A percentile compares a stretch with the other conserved stretches of the same genome.
These are phyloP conservation scores for Platycheirus rosarum DNA, from an alignment of 2,888 invertebrate species.

Conservation along the genomic window DNA sequence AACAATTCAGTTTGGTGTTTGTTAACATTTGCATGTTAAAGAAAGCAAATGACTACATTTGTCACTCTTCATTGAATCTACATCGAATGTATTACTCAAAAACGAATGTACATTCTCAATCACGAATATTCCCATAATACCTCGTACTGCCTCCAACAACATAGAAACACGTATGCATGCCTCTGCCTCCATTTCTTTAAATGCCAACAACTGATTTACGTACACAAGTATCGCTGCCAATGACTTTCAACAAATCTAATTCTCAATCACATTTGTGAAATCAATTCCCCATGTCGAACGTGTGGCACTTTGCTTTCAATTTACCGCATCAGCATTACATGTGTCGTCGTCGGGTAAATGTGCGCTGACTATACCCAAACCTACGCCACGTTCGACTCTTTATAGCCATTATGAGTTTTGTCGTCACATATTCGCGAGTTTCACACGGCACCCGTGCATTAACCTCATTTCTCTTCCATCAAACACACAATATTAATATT, in stretches of 20 bases:
- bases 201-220: constrained; percentile 46
- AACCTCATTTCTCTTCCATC: constrained; percentile 69
- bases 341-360: constrained; percentile 1
- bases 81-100: no score
- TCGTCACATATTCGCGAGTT: constrained; percentile 49
- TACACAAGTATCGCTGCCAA: background rate
- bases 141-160: background rate
- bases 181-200: constrained; percentile 16
- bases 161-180: background rate
- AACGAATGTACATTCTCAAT: no score
- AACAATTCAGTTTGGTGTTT: no score
- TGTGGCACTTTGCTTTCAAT: constrained; percentile 61
- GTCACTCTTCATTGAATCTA: no score
- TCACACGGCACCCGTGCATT: constrained; percentile 73
- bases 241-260: constrained; percentile 52
- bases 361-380: background rate
- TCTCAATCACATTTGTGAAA: constrained; percentile 56
- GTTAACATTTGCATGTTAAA: no score
- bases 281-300: constrained; percentile 54
- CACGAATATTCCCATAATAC: constrained; percentile 2
- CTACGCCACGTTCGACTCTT: constrained; percentile 5
- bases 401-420: constrained; percentile 33
- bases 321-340: constrained; percentile 49
- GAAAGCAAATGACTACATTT: no score
- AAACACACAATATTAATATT: constrained; percentile 64